These are phyloP conservation scores for Aspidapion aeneum DNA, from an alignment of 2,888 invertebrate genomes.

Conservation along the genomic window DNA sequence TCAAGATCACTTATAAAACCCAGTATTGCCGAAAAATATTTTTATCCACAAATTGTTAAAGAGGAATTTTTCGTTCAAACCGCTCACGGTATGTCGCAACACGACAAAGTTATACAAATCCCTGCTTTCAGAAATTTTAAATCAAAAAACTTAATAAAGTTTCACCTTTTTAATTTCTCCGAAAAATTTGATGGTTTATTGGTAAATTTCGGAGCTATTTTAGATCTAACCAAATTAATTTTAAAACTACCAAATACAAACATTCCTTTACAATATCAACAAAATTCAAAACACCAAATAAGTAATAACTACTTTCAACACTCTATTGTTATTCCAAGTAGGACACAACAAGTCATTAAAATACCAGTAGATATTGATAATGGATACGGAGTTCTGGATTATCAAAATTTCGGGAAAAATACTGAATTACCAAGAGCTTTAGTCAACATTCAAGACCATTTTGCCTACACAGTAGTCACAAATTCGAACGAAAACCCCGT, in stretches of 20 bases:
- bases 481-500: background rate
- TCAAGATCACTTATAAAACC: background rate
- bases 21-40: background rate
- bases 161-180: too few species aligned
- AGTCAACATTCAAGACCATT: background rate
- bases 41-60: background rate
- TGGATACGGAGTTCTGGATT: background rate
- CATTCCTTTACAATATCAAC: too few species aligned
- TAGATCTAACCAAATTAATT: too few species aligned
- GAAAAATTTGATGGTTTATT: too few species aligned
- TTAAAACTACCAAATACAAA: too few species aligned
- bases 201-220: too few species aligned
- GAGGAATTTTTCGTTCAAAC: background rate
- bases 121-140: too few species aligned
- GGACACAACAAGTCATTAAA: background rate
- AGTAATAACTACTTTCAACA: background rate
- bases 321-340: background rate
- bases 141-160: too few species aligned
- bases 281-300: background rate
- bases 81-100: too few species aligned
- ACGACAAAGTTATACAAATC: too few species aligned
- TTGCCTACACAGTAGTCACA: background rate
- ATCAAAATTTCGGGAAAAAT: constrained; percentile 1
- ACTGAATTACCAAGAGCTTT: constrained; percentile 1
- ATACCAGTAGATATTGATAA: background rate